A percentile compares a stretch with the other conserved stretches of the same genome.
Evolutionary conservation across 2,888 invertebrate genomes (phyloP).

Genomic region (Mesorhabditis belari): DNA sequence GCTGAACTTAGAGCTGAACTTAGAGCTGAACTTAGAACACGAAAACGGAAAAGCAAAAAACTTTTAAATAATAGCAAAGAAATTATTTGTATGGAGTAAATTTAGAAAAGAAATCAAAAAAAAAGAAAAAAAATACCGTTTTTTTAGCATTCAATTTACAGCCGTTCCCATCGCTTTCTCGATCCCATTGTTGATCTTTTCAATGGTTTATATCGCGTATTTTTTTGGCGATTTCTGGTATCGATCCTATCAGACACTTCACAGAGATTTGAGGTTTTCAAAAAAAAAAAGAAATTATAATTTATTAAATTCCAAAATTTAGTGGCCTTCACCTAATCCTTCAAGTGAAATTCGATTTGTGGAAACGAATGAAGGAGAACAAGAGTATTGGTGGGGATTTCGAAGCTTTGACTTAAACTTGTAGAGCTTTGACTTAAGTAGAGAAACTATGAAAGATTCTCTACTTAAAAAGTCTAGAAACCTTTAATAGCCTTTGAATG

Average conservation of each 20-base stretch:
- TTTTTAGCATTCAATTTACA: too few species aligned
- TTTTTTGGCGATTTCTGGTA: constrained; percentile 49
- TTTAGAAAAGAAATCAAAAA: too few species aligned
- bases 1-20: too few species aligned
- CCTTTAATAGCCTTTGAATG: not conserved
- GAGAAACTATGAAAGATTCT: too few species aligned
- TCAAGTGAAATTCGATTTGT: constrained; percentile 43
- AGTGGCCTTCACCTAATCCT: constrained; percentile 47
- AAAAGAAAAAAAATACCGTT: too few species aligned
- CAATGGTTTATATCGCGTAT: constrained; percentile 17
- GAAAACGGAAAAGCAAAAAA: too few species aligned
- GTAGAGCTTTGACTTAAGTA: too few species aligned
- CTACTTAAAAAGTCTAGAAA: not conserved
- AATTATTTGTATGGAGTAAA: too few species aligned
- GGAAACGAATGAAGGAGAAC: constrained; percentile 38
- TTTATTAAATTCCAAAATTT: constrained; percentile 11
- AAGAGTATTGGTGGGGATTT: constrained; percentile 45
- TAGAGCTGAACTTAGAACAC: too few species aligned
- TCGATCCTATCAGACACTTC: constrained; percentile 47
- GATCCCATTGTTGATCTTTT: not conserved
- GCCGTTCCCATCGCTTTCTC: not conserved
- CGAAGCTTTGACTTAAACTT: too few species aligned
- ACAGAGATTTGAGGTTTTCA: constrained; percentile 43
- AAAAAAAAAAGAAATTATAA: constrained; percentile 1
- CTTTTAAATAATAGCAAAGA: too few species aligned